Percentiles rank a stretch among this genome's conserved stretches.
These are phyloP conservation scores for Rhodophaea formosa DNA, from an alignment of 2,888 invertebrate genomes.

Conservation along the genomic window DNA sequence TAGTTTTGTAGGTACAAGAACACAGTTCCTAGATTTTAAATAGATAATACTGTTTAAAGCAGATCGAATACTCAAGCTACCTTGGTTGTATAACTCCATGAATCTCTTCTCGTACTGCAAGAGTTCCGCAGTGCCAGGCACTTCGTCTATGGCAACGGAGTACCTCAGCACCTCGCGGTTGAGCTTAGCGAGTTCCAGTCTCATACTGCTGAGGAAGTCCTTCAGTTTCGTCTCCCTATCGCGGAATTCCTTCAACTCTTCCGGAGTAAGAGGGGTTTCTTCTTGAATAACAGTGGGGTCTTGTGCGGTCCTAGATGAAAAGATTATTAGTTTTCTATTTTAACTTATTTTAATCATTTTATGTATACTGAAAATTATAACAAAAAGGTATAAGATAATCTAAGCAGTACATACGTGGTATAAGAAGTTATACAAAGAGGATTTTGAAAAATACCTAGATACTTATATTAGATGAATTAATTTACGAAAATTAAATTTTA, in stretches of 20 bases:
- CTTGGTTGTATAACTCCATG: slow-evolving; percentile 97
- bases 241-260: slow-evolving; percentile 62
- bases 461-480: too few species aligned
- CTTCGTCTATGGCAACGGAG: slow-evolving; percentile 93
- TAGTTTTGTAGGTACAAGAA: too few species aligned
- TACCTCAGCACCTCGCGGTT: slow-evolving; percentile 90
- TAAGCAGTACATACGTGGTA: too few species aligned
- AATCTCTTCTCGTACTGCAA: slow-evolving; percentile 97
- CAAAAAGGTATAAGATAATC: too few species aligned
- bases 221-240: slow-evolving; percentile 66
- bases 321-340: background rate
- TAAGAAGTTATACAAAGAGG: too few species aligned
- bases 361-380: too few species aligned
- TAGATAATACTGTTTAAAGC: too few species aligned
- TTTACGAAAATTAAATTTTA: too few species aligned
- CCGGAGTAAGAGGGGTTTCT: slow-evolving; percentile 60
- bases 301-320: slow-evolving; percentile 43
- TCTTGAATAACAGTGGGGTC: slow-evolving; percentile 50
- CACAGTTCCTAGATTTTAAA: too few species aligned
- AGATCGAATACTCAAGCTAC: slow-evolving; percentile 60
- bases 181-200: slow-evolving; percentile 87
- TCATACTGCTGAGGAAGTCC: slow-evolving; percentile 53
- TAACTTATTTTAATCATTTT: too few species aligned
- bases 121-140: slow-evolving; percentile 95
- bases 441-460: too few species aligned